phyloP scores from a whole-genome alignment of 2,888 invertebrate genomes.

The Chrysolina americana region DNA sequence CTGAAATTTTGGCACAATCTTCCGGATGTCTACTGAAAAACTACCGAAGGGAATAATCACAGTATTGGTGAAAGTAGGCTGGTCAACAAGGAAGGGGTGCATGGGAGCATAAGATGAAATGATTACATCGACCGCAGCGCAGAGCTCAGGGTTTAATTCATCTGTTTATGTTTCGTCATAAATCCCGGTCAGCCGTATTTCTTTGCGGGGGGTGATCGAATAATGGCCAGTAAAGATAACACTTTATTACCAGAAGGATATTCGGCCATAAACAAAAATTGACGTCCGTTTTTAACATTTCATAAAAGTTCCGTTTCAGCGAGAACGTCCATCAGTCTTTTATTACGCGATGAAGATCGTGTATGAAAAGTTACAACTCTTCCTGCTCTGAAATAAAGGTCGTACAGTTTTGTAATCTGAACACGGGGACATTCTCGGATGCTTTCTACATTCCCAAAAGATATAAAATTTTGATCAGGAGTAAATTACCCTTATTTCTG shows the following conservation, averaged over 20 bases:
- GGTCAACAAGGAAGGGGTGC: background rate
- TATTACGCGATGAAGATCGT: background rate
- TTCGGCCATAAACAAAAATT: background rate
- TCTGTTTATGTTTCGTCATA: background rate
- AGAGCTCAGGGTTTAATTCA: background rate
- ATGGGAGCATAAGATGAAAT: background rate
- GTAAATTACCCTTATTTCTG: too few species aligned
- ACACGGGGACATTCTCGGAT: too few species aligned
- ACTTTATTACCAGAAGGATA: constrained; percentile 16
- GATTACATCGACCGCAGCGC: background rate
- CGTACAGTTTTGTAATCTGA: too few species aligned
- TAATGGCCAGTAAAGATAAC: background rate
- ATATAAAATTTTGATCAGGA: too few species aligned
- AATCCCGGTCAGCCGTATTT: background rate
- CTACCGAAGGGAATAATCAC: too few species aligned
- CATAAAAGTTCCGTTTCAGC: constrained; percentile 13
- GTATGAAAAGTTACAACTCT: background rate
- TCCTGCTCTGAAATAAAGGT: too few species aligned
- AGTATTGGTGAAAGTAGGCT: too few species aligned
- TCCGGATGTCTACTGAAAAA: too few species aligned
- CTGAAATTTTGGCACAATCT: too few species aligned
- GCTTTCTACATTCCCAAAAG: too few species aligned
- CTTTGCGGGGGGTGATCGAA: background rate
- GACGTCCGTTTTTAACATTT: background rate
- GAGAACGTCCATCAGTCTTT: constrained; percentile 4